phyloP scores from a whole-genome alignment of 2,113 vertebrate genomes.

The Hypocryptadius cinnamomeus region DNA sequence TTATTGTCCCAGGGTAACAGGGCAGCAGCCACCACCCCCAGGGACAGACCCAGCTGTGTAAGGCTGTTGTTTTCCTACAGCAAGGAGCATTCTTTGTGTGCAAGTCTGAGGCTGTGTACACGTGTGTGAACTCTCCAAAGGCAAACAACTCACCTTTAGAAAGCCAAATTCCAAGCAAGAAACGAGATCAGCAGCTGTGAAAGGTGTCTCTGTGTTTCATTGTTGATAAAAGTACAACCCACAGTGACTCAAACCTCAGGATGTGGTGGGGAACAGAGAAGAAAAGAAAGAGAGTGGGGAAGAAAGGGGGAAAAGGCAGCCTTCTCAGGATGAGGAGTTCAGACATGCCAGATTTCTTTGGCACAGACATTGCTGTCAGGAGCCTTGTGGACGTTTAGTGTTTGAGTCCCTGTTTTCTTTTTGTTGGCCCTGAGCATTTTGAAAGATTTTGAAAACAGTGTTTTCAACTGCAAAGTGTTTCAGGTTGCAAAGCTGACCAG shows the following conservation, averaged over 20 bases:
- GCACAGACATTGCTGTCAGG: neutral
- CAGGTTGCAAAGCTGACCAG: neutral
- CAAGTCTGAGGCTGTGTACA: neutral
- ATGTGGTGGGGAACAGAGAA: neutral
- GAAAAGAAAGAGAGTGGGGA: neutral
- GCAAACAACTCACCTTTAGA: conserved; percentile 1
- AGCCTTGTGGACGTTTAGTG: neutral
- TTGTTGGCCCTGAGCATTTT: neutral
- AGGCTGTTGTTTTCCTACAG: neutral
- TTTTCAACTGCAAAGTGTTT: neutral
- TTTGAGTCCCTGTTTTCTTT: conserved; percentile 49
- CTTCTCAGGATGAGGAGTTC: neutral
- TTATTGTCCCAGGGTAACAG: neutral
- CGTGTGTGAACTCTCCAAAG: neutral
- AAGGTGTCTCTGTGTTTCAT: neutral
- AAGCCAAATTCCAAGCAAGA: conserved; percentile 15
- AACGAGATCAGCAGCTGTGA: conserved; percentile 18
- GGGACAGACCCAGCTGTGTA: neutral
- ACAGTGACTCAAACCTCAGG: neutral
- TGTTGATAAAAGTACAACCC: neutral
- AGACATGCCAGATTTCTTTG: conserved; percentile 28
- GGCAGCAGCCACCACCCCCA: neutral
- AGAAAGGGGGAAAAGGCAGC: neutral
- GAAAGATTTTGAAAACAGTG: neutral
- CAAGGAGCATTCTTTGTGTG: neutral